Conservation (phyloP, 2,888 invertebrate species). For the Anthophora plumipes region DNA sequence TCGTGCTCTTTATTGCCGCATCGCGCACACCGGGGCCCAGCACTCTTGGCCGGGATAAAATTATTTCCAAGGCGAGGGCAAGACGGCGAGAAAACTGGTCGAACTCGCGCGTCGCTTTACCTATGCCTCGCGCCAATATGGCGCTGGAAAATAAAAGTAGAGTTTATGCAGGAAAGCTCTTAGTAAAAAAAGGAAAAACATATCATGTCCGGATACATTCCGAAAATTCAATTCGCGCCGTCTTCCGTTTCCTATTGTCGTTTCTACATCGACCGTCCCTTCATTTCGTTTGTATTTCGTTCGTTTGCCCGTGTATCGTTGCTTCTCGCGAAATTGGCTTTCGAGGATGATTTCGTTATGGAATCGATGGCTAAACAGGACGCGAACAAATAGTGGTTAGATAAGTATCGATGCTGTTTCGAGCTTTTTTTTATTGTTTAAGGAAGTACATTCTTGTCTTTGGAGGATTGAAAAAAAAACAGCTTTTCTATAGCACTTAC, state of each 20-base stretch:
- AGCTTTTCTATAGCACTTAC: too few species aligned
- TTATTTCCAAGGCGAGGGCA: slow-evolving; percentile 69
- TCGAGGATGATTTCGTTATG: background rate
- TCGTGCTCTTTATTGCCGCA: slow-evolving; percentile 73
- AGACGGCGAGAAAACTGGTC: slow-evolving; percentile 37
- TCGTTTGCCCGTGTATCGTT: background rate
- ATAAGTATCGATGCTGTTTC: background rate
- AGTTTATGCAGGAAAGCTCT: slow-evolving; percentile 72
- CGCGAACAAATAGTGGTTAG: background rate
- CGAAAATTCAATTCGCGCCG: slow-evolving; percentile 68
- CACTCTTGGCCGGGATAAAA: slow-evolving; percentile 68
- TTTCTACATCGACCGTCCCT: background rate
- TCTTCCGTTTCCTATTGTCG: slow-evolving; percentile 12
- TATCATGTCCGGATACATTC: slow-evolving; percentile 28
- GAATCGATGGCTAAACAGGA: background rate
- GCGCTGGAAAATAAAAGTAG: slow-evolving; percentile 68
- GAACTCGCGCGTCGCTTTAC: slow-evolving; percentile 46
- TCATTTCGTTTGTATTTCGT: slow-evolving; percentile 16
- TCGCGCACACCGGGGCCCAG: slow-evolving; percentile 65
- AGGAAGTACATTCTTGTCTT: background rate
- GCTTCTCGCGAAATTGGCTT: background rate
- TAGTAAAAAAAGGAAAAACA: slow-evolving; percentile 50
- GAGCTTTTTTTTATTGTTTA: too few species aligned
- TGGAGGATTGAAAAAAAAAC: too few species aligned
- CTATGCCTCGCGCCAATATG: slow-evolving; percentile 61